Evolutionary conservation across 2,113 vertebrate species (phyloP).

Genomic region (Chaenocephalus aceratus): DNA sequence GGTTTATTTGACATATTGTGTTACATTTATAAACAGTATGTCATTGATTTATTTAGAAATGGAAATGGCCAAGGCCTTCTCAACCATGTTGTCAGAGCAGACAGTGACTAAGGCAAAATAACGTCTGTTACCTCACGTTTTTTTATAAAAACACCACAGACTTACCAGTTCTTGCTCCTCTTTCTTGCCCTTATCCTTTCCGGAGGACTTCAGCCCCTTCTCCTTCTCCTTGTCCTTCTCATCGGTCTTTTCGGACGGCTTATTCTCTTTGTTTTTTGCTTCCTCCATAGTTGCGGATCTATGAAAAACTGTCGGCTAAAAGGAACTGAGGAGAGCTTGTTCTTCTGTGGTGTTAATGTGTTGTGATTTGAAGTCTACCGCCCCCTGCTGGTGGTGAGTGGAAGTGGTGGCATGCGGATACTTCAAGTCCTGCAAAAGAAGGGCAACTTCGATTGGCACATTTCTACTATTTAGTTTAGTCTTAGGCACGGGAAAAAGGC

Average conservation of each 20-base stretch:
- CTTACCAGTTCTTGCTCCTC: slow-evolving; percentile 85
- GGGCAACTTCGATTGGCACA: neutral
- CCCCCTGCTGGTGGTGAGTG: slow-evolving; percentile 37
- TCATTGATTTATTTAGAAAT: neutral
- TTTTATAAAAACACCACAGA: neutral
- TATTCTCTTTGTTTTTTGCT: slow-evolving; percentile 85
- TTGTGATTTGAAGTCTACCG: neutral
- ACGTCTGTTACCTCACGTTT: neutral
- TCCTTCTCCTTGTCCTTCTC: slow-evolving; percentile 83
- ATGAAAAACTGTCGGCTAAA: slow-evolving; percentile 36
- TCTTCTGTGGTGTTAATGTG: neutral
- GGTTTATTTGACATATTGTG: too few relatives aligned
- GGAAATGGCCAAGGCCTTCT: slow-evolving; percentile 49
- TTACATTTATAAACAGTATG: rapidly evolving
- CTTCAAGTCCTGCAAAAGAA: neutral
- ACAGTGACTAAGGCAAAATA: slow-evolving; percentile 86
- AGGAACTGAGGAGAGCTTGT: slow-evolving; percentile 34
- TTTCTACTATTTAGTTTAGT: too few relatives aligned
- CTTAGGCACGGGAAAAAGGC: too few relatives aligned
- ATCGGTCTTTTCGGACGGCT: slow-evolving; percentile 78
- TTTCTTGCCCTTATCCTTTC: slow-evolving; percentile 86
- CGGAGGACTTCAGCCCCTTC: slow-evolving; percentile 69
- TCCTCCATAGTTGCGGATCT: slow-evolving; percentile 81
- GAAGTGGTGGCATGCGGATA: neutral
- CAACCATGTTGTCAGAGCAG: slow-evolving; percentile 65